Conservation (phyloP, 2,113 vertebrate species). For the Coptodon rendalli region DNA sequence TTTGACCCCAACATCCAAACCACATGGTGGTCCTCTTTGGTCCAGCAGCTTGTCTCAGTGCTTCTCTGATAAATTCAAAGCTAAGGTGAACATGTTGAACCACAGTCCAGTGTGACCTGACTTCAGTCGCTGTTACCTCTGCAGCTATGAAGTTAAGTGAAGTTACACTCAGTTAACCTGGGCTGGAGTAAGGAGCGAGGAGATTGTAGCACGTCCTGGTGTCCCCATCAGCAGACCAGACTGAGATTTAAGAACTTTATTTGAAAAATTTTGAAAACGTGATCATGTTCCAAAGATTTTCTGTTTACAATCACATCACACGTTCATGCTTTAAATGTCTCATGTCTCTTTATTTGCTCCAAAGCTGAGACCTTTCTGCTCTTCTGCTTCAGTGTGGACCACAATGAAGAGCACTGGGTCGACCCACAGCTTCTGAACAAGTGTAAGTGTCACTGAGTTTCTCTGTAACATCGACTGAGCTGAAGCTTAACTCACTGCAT, state of each 20-base stretch:
- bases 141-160: not conserved
- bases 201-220: not conserved
- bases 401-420: not conserved
- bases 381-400: not conserved
- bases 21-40: not conserved
- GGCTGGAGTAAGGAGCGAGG: not conserved
- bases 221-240: not conserved
- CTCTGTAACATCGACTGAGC: not conserved
- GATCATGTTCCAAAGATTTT: not conserved
- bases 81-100: too few relatives aligned
- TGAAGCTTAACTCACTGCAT: not conserved
- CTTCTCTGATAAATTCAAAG: too few relatives aligned
- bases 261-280: not conserved
- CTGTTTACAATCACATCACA: not conserved
- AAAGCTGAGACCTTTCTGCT: not conserved
- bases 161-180: rapidly evolving
- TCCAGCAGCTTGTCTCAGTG: not conserved
- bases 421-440: not conserved
- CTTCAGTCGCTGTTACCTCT: not conserved
- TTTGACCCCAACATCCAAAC: not conserved
- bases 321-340: not conserved
- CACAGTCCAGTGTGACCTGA: not conserved
- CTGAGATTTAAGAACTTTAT: not conserved
- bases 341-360: not conserved
- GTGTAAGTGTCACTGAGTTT: not conserved